Evolutionary conservation across 2,888 invertebrate genomes (phyloP), one percentile per base, ranked within the genome.

Genomic region (Galerucella calmariensis): DNA sequence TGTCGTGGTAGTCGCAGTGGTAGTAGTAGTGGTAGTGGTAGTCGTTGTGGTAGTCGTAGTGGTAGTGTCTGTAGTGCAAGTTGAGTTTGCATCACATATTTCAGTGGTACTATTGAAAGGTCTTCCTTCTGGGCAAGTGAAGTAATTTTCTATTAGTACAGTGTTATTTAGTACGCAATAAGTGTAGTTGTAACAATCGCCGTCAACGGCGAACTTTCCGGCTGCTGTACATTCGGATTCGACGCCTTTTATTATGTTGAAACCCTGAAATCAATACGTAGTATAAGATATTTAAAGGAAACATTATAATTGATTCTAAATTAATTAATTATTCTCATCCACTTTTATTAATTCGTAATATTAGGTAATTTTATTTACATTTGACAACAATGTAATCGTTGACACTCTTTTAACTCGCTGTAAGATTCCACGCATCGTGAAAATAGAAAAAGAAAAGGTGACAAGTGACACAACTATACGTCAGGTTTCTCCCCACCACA

Each of bases 71-170:
- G 27, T 61, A 48, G 66, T 24, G 46, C 67, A 67, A 41, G 53
- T 27, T 9, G 9, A 27, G 10, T 41, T 2, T 6, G 68, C 35
- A 20, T 68, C 68, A n/a, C 68, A 68, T 41, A 11, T 53, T 14
- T 9, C 35, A 4, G 24, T 58, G 35, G 35, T 35, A 11, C 24
- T 27, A 24, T 70, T 70, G 27, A 70, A 70, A 6, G 70, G 56
- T 63, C 70, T 70, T 41, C 41, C 51, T 20, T n/a, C 14, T 10
- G 70, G 70, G 48, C 70, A 70, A 2, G 6, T 53, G 53, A 63
- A 63, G 35, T 46, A 8, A 20, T 51, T 70, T 6, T 0, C 14
- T 2, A 20, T 35, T 6, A 10, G 53, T 8, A 14, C 16, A 8
- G 16, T 11, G 35, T 69, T 69, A 20, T 56, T 62, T 0, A 8